Evolutionary conservation across 2,113 vertebrate genomes (phyloP), one percentile per base, ranked within the genome.

Genomic region (Ornithorhynchus anatinus): DNA sequence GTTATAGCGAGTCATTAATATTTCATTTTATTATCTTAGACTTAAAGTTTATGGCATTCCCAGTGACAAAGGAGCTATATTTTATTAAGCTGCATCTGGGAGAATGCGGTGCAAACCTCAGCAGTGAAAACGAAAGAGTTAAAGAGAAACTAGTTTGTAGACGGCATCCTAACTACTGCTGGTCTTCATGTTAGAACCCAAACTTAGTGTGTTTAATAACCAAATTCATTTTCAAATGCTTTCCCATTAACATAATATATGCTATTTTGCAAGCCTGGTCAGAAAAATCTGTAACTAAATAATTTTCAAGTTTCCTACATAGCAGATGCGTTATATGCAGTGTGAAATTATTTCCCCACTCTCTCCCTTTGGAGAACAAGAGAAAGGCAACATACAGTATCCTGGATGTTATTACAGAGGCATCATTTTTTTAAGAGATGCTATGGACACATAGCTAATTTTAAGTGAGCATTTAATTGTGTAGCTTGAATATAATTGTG

Each of bases 281-380:
- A 93, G 81, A 91, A 84, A 91, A 86, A 88, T 91, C 91, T 92
- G 90, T 89, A 93, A 91, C 89, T 90, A 94, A 94, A 93, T 94
- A 93, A 94, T 94, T 94, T 93, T 94, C 92, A 90, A 93, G 86
- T 92, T 92, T 90, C 84, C 89, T 91, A 92, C 90, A 91, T 91
- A 92, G 85, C 86, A 90, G 89, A 93, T 92, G 89, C 70, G 91
- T 91, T 90, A 90, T 89, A 93, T 93, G 91, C 91, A 91, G 92
- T 92, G 92, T 92, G 92, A 94, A 93, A 93, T 92, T 92, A 92
- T 92, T 92, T 92, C 81, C 77, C 84, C 77, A 86, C 81, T 88
- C 77, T 61, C 12, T 80, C 61, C 82, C 63, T 89, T 88, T 80
- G 69, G 74, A 78, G 81, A 80, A 84, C 43, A 86, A 74, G 35